Percentiles rank a stretch among this genome's conserved stretches.
phyloP scores from a whole-genome alignment of 2,113 vertebrate species.

The Hypanus sabinus region DNA sequence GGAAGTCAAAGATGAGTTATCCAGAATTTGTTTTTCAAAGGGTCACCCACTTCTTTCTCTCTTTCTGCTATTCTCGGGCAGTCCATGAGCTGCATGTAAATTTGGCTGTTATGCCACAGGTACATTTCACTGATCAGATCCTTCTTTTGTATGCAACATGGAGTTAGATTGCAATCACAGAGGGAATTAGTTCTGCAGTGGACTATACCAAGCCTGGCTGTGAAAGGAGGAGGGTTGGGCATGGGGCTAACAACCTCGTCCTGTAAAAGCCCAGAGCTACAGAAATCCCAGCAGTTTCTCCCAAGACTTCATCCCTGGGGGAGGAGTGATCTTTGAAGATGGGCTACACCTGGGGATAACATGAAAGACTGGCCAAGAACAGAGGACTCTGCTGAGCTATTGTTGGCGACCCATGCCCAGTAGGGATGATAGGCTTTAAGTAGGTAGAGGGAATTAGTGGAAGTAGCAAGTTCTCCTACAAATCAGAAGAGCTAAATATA shows the following conservation, averaged over 20 bases:
- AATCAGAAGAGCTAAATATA: not conserved
- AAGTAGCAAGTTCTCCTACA: not conserved
- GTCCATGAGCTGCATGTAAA: not conserved
- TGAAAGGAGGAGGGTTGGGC: too few relatives aligned
- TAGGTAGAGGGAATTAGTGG: not conserved
- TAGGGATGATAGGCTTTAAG: too few relatives aligned
- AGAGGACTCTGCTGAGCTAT: too few relatives aligned
- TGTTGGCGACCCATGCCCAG: too few relatives aligned
- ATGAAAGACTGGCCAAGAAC: too few relatives aligned
- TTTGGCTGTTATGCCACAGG: not conserved
- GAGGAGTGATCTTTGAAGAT: too few relatives aligned
- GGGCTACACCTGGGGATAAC: too few relatives aligned
- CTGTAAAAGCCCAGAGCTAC: too few relatives aligned
- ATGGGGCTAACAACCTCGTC: too few relatives aligned
- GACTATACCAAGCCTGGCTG: too few relatives aligned
- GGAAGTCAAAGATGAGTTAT: not conserved
- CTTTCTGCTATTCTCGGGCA: not conserved
- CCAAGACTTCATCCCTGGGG: too few relatives aligned
- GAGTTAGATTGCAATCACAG: not conserved
- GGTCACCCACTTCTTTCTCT: not conserved
- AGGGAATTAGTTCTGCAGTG: not conserved
- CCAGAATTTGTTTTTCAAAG: not conserved
- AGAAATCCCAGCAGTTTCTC: too few relatives aligned
- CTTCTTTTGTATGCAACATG: not conserved
- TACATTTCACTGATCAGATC: not conserved